Base-by-base conservation (phyloP, 1,140 invertebrate genomes). In the Solen grandis region DNA sequence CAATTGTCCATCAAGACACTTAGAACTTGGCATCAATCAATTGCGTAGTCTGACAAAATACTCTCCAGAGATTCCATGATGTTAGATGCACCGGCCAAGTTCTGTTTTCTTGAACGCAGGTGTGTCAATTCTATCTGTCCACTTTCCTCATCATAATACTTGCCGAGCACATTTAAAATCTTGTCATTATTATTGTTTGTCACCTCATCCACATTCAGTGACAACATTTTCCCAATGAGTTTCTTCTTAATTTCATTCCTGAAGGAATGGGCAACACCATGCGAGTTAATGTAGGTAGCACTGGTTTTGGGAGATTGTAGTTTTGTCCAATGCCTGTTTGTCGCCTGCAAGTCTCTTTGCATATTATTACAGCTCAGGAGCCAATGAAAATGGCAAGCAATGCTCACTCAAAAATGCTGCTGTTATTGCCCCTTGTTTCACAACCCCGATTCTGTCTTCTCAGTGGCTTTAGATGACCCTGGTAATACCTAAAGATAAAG, bases 131-230 rank as follows among this genome's bases (percentile, higher is more conserved):
- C 36, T 10, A 70, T 54, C 57, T 77, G 36, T 1, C 22, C 50
- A 25, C 27, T 22, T 25, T 70, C 57, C 13, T 55, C 66, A 65
- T 72, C 73, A 77, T 62, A 82, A 66, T 77, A 72, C 41, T 73
- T 54, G 1, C 76, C 73, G 19, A 82, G 31, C 13, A 76, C 36
- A 38, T 76, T 77, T 27, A 82, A n/a, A 4, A 82, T 62, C 52
- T 82, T 82, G 35, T 82, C 74, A 55, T 72, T 77, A 41, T 66
- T 77, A 13, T 59, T 69, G 52, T 82, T 82, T 55, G 81, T 82
- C 13, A 74, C 73, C 35, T 82, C 74, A 54, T 82, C 81, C 50
- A 82, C 46, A 62, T 82, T 82, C 2, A 77, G 50, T n/a, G 65
- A 82, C 27, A 82, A 27, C 22, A 65, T 46, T 38, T 52, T 54